Evolutionary conservation across 35 echinoderm and acorn worm genomes (phyloP).

Genomic region (Anneissia japonica): DNA sequence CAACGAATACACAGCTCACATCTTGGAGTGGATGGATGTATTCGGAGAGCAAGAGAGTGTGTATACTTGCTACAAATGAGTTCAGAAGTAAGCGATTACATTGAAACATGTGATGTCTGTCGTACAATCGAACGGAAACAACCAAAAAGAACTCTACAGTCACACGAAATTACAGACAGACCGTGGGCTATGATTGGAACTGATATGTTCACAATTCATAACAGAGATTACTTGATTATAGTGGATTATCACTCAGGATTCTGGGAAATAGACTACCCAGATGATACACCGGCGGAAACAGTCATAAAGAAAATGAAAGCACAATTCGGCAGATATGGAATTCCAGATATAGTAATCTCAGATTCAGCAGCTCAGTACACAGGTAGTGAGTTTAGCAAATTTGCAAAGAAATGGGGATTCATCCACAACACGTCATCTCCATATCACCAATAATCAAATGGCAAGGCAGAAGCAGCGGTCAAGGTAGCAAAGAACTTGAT

Average conservation of each 20-base stretch:
- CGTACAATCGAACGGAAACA: constrained; percentile 20
- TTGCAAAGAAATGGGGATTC: too few species aligned
- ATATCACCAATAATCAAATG: constrained; percentile 5
- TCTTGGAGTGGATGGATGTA: constrained; percentile 40
- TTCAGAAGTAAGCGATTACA: constrained; percentile 35
- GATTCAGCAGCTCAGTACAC: constrained; percentile 38
- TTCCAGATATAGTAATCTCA: constrained; percentile 46
- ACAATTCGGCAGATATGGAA: constrained; percentile 44
- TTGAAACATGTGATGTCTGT: constrained; percentile 51
- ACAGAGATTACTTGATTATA: constrained; percentile 44
- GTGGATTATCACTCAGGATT: constrained; percentile 51
- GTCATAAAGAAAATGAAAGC: constrained; percentile 28
- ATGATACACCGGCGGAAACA: constrained; percentile 10
- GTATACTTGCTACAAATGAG: constrained; percentile 59
- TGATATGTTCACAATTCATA: constrained; percentile 43
- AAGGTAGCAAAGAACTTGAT: constrained; percentile 17
- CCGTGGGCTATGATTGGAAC: constrained; percentile 49
- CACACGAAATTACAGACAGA: constrained; percentile 26
- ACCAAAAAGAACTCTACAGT: constrained; percentile 21
- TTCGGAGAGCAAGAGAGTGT: constrained; percentile 50
- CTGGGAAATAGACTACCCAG: constrained; percentile 49
- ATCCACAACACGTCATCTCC: too few species aligned
- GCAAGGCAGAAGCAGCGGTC: constrained; percentile 13
- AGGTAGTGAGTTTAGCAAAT: too few species aligned
- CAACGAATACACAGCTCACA: constrained; percentile 32